phyloP scores from a whole-genome alignment of 2,888 invertebrate species.

The Spilarctia lutea region DNA sequence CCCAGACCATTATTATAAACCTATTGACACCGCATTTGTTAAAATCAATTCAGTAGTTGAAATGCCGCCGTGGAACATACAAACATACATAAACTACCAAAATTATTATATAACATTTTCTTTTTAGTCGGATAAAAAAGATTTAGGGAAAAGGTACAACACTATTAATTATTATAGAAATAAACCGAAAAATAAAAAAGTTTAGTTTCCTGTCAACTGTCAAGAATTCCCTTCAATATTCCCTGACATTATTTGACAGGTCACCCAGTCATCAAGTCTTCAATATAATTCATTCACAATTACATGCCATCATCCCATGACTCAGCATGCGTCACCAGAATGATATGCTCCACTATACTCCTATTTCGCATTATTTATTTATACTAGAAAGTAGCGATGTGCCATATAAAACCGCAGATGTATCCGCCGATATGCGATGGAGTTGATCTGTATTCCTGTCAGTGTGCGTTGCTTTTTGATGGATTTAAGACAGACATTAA shows the following conservation, averaged over 20 bases:
- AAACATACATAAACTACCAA: no score
- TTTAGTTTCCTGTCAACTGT: no score
- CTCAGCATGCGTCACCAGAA: slow-evolving; percentile 56
- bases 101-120: no score
- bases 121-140: no score
- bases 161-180: no score
- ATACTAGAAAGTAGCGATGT: neutral
- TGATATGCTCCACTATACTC: slow-evolving; percentile 31
- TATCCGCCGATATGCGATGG: neutral
- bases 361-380: slow-evolving; percentile 14
- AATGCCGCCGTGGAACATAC: no score
- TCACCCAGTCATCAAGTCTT: neutral
- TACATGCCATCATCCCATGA: slow-evolving; percentile 72
- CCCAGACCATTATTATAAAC: no score
- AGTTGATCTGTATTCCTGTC: neutral
- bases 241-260: neutral
- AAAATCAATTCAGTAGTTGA: no score
- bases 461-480: neutral
- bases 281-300: slow-evolving; percentile 56
- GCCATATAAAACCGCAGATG: neutral
- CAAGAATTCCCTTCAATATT: neutral
- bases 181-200: no score
- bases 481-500: neutral
- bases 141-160: no score
- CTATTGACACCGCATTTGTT: no score